Base-by-base conservation (phyloP, 2,888 invertebrate species). In the Xiphydria camelus region DNA sequence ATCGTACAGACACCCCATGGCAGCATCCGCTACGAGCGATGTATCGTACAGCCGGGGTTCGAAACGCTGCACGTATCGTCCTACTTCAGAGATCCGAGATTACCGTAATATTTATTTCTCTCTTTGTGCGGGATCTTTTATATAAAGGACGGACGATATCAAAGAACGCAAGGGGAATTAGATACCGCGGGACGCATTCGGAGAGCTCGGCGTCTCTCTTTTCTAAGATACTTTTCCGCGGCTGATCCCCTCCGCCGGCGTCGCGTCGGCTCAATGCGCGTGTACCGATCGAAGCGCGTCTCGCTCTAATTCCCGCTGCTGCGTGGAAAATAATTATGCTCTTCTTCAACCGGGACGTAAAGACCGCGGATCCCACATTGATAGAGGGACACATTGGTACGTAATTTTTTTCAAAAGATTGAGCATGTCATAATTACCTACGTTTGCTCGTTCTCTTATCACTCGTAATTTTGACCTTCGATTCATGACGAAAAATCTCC, bases 51-150 rank as follows among this genome's bases (percentile, higher is more conserved):
- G n/a, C n/a, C n/a, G n/a, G n/a, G n/a, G n/a, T n/a, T n/a, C n/a
- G n/a, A n/a, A n/a, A n/a, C n/a, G n/a, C n/a, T n/a, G n/a, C n/a
- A n/a, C n/a, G n/a, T n/a, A n/a, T n/a, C 2, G 7, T 41, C 23
- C 10, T 18, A 19, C 25, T 17, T 14, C 33, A 17, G n/a, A 39
- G 15, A 23, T 38, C 36, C 10, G 29, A 31, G 43, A 44, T 44
- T 44, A 44, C 37, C 6, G 53, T 59, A 57, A 67, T 69, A 70
- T 69, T 69, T 70, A 71, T 71, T 66, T 68, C 59, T 48, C 49
- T 53, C 58, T 58, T 56, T 57, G 57, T 57, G 53, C 44, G 42
- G 46, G 53, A 37, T 49, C 47, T 47, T 22, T n/a, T n/a, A n/a
- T 42, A 54, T 55, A 53, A 56, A 57, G 51, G 47, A 53, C 38